A percentile compares a stretch with the other conserved stretches of the same genome.
These are phyloP conservation scores for Drosophila nigrodunni DNA, from an alignment of 1,140 invertebrate species.

Conservation along the genomic window DNA sequence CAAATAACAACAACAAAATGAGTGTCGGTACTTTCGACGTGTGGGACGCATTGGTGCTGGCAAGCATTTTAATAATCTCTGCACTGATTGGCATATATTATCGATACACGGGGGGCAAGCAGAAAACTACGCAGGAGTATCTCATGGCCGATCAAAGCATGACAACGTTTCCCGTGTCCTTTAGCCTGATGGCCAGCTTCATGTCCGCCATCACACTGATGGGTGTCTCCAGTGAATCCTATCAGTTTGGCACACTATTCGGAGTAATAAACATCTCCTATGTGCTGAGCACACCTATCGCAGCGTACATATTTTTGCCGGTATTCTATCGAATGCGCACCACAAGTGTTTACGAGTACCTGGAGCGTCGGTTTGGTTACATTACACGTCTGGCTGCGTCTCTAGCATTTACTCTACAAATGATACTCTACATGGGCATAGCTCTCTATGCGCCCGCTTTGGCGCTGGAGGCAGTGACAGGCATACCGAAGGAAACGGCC, in stretches of 20 bases:
- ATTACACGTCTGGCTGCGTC: slow-evolving; percentile 89
- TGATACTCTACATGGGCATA: slow-evolving; percentile 96
- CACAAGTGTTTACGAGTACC: slow-evolving; percentile 96
- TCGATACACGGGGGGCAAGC: slow-evolving; percentile 94
- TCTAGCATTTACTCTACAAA: slow-evolving; percentile 91
- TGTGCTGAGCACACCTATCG: slow-evolving; percentile 92
- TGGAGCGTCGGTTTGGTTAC: slow-evolving; percentile 92
- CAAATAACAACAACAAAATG: slow-evolving; percentile 42
- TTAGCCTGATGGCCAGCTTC: slow-evolving; percentile 96
- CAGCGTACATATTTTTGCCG: slow-evolving; percentile 93
- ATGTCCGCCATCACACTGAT: slow-evolving; percentile 97
- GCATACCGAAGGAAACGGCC: slow-evolving; percentile 89
- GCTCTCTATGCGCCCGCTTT: slow-evolving; percentile 96
- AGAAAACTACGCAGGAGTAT: slow-evolving; percentile 90
- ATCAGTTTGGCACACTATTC: slow-evolving; percentile 92
- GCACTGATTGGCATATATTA: slow-evolving; percentile 92
- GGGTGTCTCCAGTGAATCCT: slow-evolving; percentile 91
- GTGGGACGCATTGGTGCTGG: slow-evolving; percentile 89
- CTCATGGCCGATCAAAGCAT: slow-evolving; percentile 82
- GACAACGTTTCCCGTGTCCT: slow-evolving; percentile 91
- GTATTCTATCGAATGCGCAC: slow-evolving; percentile 94
- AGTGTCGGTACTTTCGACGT: slow-evolving; percentile 64
- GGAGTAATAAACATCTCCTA: slow-evolving; percentile 93
- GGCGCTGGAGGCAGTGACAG: slow-evolving; percentile 94
- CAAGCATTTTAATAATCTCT: slow-evolving; percentile 87